Base-by-base conservation (phyloP, 2,888 invertebrate genomes). In the Polyploca ridens region DNA sequence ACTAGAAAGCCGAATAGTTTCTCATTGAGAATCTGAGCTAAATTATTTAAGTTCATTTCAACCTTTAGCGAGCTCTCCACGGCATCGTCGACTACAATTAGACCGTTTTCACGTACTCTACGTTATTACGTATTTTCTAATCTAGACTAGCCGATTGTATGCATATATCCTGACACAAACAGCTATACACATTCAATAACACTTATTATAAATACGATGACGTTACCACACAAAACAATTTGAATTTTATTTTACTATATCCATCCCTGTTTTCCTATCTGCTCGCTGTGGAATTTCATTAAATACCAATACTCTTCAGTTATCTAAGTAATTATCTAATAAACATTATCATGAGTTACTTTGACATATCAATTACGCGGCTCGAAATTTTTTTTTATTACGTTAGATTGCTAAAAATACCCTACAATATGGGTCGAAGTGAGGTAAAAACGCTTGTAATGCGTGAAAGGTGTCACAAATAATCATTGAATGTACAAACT, bases 301-400 rank as follows among this genome's bases (percentile, higher is more conserved):
- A 88, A 84, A 84, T 89, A 89, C 86, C 81, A 89, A 85, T 90
- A 90, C 85, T 89, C 84, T 76, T 87, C 89, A 87, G 85, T 91
- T 91, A 91, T 87, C 93, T 93, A 91, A 88, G 84, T 90, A 85
- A 86, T 89, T 90, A 93, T 86, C 91, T 93, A 91, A 90, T 89
- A 89, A 88, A 86, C 88, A 90, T 92, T 90, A 92, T 93, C 85
- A 92, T 92, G 92, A 89, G 77, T 93, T 93, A 93, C 93, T 92
- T 93, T 94, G 93, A 94, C 94, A 94, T 94, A 94, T 94, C 87
- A 90, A 91, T 89, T 90, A 94, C 94, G 94, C 94, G 94, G 94
- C 94, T 94, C 94, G 93, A 93, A 93, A 91, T 91, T 88, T 88
- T 89, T 81, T 89, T 88, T 87, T 86, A 86, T 88, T 85, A 83